A percentile compares a stretch with the other conserved stretches of the same genome.
Conservation (phyloP, 2,888 invertebrate genomes). For the Dasysyrphus albostriatus region DNA sequence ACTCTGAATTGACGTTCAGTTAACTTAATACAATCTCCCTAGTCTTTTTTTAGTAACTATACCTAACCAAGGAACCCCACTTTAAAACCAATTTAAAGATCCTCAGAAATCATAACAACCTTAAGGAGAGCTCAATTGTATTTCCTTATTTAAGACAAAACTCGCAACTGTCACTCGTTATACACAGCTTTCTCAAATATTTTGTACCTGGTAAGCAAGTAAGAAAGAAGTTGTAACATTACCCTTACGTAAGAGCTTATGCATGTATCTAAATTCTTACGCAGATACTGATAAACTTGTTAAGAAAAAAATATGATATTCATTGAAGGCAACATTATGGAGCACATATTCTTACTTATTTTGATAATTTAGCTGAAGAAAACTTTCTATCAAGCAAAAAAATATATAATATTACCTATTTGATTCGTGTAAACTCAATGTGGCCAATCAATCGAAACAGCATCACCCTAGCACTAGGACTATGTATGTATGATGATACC, state of each 20-base stretch:
- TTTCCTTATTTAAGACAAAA: not conserved
- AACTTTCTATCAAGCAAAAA: not conserved
- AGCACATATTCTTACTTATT: not conserved
- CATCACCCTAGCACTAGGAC: not conserved
- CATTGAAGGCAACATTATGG: not conserved
- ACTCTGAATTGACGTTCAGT: too few species aligned
- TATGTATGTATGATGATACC: not conserved
- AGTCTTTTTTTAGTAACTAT: too few species aligned
- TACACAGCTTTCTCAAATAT: not conserved
- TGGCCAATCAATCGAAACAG: not conserved
- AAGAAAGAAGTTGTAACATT: not conserved
- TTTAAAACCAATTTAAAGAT: not conserved
- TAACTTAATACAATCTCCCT: too few species aligned
- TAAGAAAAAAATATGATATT: not conserved
- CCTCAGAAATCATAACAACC: not conserved
- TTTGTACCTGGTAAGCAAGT: not conserved
- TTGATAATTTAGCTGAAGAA: not conserved
- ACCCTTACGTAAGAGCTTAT: constrained; percentile 16
- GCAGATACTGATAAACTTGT: not conserved
- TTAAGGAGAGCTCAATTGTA: not conserved
- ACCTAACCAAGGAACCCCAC: too few species aligned
- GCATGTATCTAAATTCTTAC: not conserved
- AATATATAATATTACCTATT: not conserved
- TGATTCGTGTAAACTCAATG: constrained; percentile 4
- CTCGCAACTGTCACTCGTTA: not conserved